These are phyloP conservation scores for Erythrolamprus reginae DNA, from an alignment of 2,113 vertebrate species.

Conservation along the genomic window DNA sequence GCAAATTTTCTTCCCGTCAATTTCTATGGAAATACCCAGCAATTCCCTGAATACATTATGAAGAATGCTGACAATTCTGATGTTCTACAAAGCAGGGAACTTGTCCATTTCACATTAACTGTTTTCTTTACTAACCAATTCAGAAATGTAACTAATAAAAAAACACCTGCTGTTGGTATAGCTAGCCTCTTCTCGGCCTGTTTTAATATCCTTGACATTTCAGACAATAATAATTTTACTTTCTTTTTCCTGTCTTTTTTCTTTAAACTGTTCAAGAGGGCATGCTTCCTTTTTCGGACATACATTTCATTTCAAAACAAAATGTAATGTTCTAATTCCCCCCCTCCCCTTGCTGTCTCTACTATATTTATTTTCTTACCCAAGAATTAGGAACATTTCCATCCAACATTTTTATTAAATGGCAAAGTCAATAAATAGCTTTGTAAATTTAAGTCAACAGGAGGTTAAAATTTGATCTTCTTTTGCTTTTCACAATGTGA, in stretches of 20 bases:
- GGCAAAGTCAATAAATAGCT: neutral
- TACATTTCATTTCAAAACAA: neutral
- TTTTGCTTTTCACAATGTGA: neutral
- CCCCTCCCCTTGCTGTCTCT: neutral
- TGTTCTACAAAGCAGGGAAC: neutral
- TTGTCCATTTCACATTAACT: neutral
- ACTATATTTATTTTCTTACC: neutral
- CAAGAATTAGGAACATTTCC: neutral
- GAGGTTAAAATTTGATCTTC: neutral
- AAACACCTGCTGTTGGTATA: neutral
- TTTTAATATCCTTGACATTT: neutral
- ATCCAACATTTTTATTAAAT: neutral
- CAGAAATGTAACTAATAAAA: neutral
- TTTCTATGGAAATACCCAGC: neutral
- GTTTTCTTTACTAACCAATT: no score
- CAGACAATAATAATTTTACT: neutral
- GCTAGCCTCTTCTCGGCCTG: neutral
- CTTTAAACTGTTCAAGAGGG: neutral
- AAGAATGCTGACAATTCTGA: neutral
- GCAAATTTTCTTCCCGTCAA: neutral
- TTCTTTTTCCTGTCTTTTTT: neutral
- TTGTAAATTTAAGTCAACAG: neutral
- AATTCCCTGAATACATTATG: neutral
- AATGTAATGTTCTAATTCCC: neutral
- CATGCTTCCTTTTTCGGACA: neutral